Evolutionary conservation across 2,797 vertebrate genomes (phyloP).

Genomic region (Sebastes wilsoni): DNA sequence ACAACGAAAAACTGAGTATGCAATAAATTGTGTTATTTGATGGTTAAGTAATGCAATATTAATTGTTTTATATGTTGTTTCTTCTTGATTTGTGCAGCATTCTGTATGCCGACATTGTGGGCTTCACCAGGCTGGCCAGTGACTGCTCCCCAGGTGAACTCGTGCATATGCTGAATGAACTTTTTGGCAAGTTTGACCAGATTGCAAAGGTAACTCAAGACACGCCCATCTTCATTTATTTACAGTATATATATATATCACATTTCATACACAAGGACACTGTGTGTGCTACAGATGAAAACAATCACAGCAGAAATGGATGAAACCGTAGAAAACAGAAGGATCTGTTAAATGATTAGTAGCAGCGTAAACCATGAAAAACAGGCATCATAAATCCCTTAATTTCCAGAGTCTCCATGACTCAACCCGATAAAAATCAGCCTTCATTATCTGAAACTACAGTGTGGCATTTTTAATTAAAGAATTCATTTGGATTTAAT

Average conservation of each 20-base stretch:
- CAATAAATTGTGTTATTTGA: not conserved
- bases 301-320: not conserved
- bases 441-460: not conserved
- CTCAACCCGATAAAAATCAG: not conserved
- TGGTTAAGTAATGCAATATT: not conserved
- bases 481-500: constrained; percentile 11
- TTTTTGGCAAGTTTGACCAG: constrained; percentile 98
- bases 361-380: not conserved
- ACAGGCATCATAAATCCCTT: not conserved
- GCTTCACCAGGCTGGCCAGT: constrained; percentile 95
- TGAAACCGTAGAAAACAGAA: not conserved
- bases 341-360: not conserved
- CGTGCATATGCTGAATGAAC: constrained; percentile 98
- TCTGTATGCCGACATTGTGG: constrained; percentile 96
- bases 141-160: constrained; percentile 97
- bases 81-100: constrained; percentile 81
- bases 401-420: not conserved
- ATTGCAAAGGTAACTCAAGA: constrained; percentile 91
- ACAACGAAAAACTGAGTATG: not conserved
- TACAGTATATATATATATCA: not conserved
- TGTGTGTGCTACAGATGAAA: not conserved
- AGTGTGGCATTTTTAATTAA: not conserved
- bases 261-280: not conserved
- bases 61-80: not conserved
- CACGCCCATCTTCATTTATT: not conserved